Base-by-base conservation (phyloP, 2,797 vertebrate species). In the Mormyrus proboscirostris region DNA sequence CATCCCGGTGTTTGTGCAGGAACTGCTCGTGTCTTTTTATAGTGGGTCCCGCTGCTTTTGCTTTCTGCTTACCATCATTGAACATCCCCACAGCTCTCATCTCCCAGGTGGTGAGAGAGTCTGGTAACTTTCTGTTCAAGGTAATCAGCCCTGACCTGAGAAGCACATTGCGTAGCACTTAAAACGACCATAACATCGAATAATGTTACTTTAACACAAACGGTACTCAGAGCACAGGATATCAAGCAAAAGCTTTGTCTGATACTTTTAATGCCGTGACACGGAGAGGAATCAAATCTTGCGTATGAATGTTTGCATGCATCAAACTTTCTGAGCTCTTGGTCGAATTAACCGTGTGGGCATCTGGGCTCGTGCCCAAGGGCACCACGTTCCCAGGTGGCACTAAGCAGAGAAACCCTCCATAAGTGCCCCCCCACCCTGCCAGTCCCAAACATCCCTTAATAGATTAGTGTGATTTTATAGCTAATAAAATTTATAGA, bases 91-190 rank as follows among this genome's bases (percentile, higher is more conserved):
- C 90, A 9, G 97, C 97, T 92, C 94, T 96, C 29, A 99, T 51
- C 93, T 98, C 95, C 98, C 98, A 99, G 12, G 97, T 98, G 82
- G 98, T 99, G 55, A 99, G 93, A 2, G 98, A 97, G 93, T 99
- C 97, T 0, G 98, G 98, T 2, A 99, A 92, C 44, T 19, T 90
- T 87, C 95, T 29, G 0, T 50, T 91, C 83, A 97, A 2, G 0
- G 89, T 76, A 88, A 93, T 91, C 5, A 2, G 90, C 2, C 95
- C 96, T 22, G 90, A 92, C 86, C 96, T 95, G 19, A 4, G 89
- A 57, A 49, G 4, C 89, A 41, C 90, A 22, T 90, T 53, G 82
- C 33, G 41, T 76, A 59, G 38, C 38, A 47, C 10, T 88, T 50
- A 69, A 65, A 69, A 49, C 59, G 16, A 88, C n/a, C 87, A 88